phyloP scores from a whole-genome alignment of 2,888 invertebrate genomes.

The Gasteruption jaculator region DNA sequence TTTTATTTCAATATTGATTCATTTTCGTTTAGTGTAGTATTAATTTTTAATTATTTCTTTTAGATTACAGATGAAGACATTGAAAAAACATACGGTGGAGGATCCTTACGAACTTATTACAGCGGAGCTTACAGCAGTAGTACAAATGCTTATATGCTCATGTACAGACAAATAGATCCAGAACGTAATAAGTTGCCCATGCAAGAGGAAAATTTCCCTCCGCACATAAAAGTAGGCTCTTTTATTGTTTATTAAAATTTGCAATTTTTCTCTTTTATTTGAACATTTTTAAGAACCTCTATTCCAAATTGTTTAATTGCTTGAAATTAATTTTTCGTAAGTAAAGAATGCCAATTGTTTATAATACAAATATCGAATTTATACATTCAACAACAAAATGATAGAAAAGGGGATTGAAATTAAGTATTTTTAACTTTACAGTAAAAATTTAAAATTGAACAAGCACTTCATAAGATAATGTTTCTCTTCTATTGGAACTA shows the following conservation, averaged over 20 bases:
- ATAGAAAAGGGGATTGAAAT: no score
- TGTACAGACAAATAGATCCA: constrained; percentile 75
- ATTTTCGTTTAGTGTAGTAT: not conserved
- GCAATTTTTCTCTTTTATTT: not conserved
- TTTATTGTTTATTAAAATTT: not conserved
- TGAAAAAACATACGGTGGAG: constrained; percentile 76
- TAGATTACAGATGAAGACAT: constrained; percentile 79
- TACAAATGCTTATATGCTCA: constrained; percentile 87
- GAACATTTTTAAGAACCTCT: constrained; percentile 19
- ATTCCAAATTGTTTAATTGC: not conserved
- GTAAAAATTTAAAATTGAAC: no score
- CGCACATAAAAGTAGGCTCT: constrained; percentile 59
- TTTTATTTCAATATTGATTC: constrained; percentile 3
- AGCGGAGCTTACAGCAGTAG: constrained; percentile 74
- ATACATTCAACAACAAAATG: no score
- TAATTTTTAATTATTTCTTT: constrained; percentile 16
- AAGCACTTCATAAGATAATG: no score
- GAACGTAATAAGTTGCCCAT: constrained; percentile 63
- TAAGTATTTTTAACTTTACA: no score
- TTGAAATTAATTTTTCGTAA: not conserved
- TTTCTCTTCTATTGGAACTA: no score
- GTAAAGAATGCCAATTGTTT: no score
- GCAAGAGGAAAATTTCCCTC: constrained; percentile 67
- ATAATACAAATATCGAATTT: no score
- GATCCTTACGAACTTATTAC: constrained; percentile 62